Percentiles rank a stretch among this genome's conserved stretches.
These are phyloP conservation scores for Acrobasis repandana DNA, from an alignment of 2,888 invertebrate genomes.

Conservation along the genomic window DNA sequence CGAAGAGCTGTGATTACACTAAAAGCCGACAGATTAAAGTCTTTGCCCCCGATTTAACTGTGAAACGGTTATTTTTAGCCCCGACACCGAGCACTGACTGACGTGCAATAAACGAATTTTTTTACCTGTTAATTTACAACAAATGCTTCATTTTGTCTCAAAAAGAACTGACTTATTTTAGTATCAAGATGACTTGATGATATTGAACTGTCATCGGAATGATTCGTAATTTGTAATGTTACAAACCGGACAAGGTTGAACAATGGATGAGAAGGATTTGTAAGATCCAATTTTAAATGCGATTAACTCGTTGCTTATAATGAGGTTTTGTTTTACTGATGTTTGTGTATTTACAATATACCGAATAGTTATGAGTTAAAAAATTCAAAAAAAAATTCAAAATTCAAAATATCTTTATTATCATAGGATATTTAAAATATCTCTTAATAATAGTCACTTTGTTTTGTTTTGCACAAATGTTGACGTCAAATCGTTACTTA, in stretches of 20 bases:
- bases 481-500: too few species aligned
- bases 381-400: too few species aligned
- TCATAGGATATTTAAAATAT: too few species aligned
- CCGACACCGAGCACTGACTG: neutral
- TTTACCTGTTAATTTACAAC: neutral
- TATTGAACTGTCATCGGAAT: conserved; percentile 12
- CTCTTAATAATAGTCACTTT: too few species aligned
- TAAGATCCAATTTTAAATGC: conserved; percentile 1
- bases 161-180: conserved; percentile 5
- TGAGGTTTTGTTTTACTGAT: conserved; percentile 1
- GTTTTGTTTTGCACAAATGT: too few species aligned
- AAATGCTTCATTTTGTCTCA: neutral
- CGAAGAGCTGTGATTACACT: conserved; percentile 15
- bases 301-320: conserved; percentile 5
- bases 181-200: conserved; percentile 1
- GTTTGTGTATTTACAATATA: neutral
- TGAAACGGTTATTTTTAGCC: conserved; percentile 2
- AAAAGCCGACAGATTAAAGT: conserved; percentile 16
- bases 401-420: too few species aligned
- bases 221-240: neutral
- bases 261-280: conserved; percentile 16
- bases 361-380: neutral
- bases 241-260: conserved; percentile 5
- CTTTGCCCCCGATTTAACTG: conserved; percentile 14
- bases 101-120: conserved; percentile 7